phyloP scores from a whole-genome alignment of 2,113 vertebrate species.

The Lichenostomus cassidix region DNA sequence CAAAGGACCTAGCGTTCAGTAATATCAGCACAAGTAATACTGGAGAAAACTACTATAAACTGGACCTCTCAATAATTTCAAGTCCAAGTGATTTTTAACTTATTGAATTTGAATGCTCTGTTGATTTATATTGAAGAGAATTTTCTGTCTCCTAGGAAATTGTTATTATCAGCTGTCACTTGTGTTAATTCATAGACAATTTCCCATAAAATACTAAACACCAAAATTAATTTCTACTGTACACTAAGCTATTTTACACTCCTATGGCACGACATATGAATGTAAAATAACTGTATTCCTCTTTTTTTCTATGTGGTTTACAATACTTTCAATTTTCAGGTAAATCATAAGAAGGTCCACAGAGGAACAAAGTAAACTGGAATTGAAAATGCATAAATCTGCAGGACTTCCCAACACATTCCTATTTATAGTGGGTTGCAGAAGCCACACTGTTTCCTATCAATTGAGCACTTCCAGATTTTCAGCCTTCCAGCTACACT shows the following conservation, averaged over 20 bases:
- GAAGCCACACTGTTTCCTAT: background rate
- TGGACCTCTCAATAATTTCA: background rate
- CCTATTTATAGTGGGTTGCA: background rate
- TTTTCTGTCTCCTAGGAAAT: background rate
- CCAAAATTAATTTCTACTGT: background rate
- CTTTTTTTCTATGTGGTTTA: background rate
- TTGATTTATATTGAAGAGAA: background rate
- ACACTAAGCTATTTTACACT: background rate
- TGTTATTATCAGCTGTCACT: background rate
- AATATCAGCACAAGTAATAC: background rate
- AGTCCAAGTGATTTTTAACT: background rate
- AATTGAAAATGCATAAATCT: background rate
- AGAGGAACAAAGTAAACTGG: background rate
- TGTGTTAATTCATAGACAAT: background rate
- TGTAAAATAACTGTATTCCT: background rate
- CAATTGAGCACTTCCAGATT: background rate
- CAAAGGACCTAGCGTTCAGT: background rate
- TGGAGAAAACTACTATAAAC: background rate
- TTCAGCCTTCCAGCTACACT: conserved; percentile 4
- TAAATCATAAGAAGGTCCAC: background rate
- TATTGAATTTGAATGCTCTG: background rate
- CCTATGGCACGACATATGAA: background rate
- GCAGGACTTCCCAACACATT: background rate
- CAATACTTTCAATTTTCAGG: background rate
- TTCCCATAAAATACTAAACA: background rate